Evolutionary conservation across 2,888 invertebrate species (phyloP).

Genomic region (Allophyes oxyacanthae): DNA sequence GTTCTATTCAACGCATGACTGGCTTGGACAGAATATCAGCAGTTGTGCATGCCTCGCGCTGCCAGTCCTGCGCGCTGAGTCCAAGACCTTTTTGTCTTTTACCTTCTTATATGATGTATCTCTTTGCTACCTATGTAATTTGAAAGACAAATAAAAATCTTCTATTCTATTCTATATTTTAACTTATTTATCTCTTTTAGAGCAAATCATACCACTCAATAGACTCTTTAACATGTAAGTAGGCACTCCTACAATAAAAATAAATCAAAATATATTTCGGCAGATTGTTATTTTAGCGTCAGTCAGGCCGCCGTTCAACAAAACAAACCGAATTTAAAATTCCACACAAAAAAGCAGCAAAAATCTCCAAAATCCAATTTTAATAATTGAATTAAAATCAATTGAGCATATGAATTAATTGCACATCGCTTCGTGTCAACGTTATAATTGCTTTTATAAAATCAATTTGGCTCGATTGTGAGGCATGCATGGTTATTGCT

Average conservation of each 20-base stretch:
- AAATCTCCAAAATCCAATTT: conserved; percentile 40
- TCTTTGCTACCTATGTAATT: too few relatives aligned
- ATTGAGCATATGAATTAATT: conserved; percentile 48
- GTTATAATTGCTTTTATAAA: conserved; percentile 54
- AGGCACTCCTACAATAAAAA: not conserved
- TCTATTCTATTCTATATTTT: too few relatives aligned
- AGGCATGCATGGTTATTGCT: conserved; percentile 13
- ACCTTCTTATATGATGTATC: too few relatives aligned
- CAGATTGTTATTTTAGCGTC: conserved; percentile 22
- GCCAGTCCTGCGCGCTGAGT: too few relatives aligned
- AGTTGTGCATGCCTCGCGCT: too few relatives aligned
- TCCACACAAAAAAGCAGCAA: conserved; percentile 6
- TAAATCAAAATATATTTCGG: conserved; percentile 1
- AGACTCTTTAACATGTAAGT: not conserved
- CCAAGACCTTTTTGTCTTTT: too few relatives aligned
- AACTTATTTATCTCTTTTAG: too few relatives aligned
- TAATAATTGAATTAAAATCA: conserved; percentile 52
- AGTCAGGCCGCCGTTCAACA: conserved; percentile 18
- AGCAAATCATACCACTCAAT: too few relatives aligned
- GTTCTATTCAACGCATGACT: too few relatives aligned
- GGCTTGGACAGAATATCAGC: too few relatives aligned
- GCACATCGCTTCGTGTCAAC: conserved; percentile 47
- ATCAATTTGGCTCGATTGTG: conserved; percentile 38
- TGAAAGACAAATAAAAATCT: too few relatives aligned
- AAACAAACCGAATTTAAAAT: conserved; percentile 26